Base-by-base conservation (phyloP, 2,797 vertebrate species). In the Dendrocincla tyrannina region DNA sequence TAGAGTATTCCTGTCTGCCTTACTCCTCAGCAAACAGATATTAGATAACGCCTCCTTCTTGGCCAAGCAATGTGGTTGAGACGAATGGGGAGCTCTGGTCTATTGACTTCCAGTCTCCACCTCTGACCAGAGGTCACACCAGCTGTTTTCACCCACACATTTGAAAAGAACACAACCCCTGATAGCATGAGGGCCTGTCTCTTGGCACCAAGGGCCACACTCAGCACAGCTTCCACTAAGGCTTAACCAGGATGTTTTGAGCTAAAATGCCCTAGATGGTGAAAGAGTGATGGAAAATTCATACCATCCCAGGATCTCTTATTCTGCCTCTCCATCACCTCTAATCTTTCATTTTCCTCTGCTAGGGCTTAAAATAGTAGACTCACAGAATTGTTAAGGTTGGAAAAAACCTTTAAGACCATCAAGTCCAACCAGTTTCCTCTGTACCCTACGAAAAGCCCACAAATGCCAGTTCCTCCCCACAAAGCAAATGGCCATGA, bases 21-120 rank as follows among this genome's bases (percentile, higher is more conserved):
- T 35, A 33, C 9, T 58, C 74, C 74, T 90, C 69, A 81, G 88
- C 63, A 94, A 81, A 88, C 22, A 68, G 23, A 41, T 69, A 90
- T 49, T 63, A 77, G 81, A 55, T 68, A 78, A 90, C 50, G 67
- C 39, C 72, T 89, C 33, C 72, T 42, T 33, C 85, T 81, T 23
- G 68, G 79, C 88, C 90, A 88, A 86, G 63, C 62, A 37, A 5
- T 88, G 84, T 46, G 76, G 35, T 49, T 66, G 93, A 68, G 74
- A 64, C 10, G 41, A 55, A 56, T n/a, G 70, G 16, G 62, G 20
- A 32, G 46, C 15, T 69, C 47, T 44, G 32, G 56, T 52, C 75
- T 90, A 85, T 72, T 50, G 53, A 88, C 58, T 91, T 44, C 50
- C 73, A 39, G 58, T 73, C 66, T 73, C 77, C 75, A 68, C 58